A percentile compares a stretch with the other conserved stretches of the same genome.
Conservation (phyloP, 2,113 vertebrate species). For the Xiphophorus hellerii region DNA sequence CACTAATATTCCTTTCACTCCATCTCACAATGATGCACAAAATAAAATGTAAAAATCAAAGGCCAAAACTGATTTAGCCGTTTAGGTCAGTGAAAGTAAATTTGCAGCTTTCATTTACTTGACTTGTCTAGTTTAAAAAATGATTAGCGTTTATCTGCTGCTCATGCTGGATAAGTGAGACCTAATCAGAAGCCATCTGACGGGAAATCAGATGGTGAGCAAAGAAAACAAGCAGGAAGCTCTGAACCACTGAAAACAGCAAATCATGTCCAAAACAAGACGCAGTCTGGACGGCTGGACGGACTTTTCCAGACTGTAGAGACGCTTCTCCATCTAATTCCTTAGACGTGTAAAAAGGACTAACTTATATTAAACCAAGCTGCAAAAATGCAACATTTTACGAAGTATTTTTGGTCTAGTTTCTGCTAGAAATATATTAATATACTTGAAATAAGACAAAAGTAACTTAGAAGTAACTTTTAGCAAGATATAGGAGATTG, state of each 20-base stretch:
- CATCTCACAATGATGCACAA: background rate
- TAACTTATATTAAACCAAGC: background rate
- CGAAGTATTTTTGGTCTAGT: no score
- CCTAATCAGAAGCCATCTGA: constrained; percentile 3
- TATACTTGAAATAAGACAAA: no score
- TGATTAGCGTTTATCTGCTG: background rate
- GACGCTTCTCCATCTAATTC: constrained; percentile 5
- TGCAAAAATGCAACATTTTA: no score
- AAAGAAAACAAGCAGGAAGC: constrained; percentile 42
- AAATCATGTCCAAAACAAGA: constrained; percentile 10
- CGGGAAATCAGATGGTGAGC: constrained; percentile 37
- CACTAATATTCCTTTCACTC: background rate
- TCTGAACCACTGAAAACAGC: constrained; percentile 30
- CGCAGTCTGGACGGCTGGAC: constrained; percentile 12
- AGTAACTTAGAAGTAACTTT: no score
- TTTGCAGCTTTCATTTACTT: background rate
- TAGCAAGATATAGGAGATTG: no score
- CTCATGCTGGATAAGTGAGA: background rate
- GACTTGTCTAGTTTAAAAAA: background rate
- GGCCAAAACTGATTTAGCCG: no score
- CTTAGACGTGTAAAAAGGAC: background rate
- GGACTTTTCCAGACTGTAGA: constrained; percentile 15
- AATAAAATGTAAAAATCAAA: background rate
- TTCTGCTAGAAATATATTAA: no score
- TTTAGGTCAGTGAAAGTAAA: background rate